Base-by-base conservation (phyloP, 1,140 invertebrate genomes). In the Bathynomus jamesi region DNA sequence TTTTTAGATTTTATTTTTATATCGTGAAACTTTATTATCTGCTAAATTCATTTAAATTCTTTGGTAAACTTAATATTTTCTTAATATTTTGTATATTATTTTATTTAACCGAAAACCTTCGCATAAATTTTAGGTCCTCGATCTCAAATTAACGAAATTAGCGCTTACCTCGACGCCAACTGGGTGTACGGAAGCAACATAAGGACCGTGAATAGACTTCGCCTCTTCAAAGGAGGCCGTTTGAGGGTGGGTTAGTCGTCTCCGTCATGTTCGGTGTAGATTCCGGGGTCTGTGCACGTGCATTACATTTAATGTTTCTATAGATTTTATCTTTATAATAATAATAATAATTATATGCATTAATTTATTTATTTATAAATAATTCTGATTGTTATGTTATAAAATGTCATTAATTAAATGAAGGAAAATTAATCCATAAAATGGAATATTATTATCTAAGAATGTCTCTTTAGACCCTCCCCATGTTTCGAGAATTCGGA, bases 401-500 rank as follows among this genome's bases (percentile, higher is more conserved):
- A n/a, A n/a, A n/a, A n/a, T n/a, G n/a, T n/a, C n/a, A n/a, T n/a
- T n/a, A n/a, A n/a, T n/a, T n/a, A n/a, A n/a, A n/a, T n/a, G n/a
- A n/a, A n/a, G n/a, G n/a, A n/a, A n/a, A n/a, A n/a, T n/a, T n/a
- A n/a, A n/a, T n/a, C n/a, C n/a, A n/a, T n/a, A n/a, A n/a, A n/a
- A n/a, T n/a, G n/a, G n/a, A n/a, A n/a, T n/a, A n/a, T n/a, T n/a
- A n/a, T n/a, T n/a, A n/a, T n/a, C n/a, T 64, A 13, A 64, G 13
- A 17, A 27, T 64, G 17, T 5, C 25, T 72, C 62, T 0, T 67
- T 78, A 81, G 76, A 81, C 81, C 11, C 75, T 83, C 8, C 91
- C 92, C 29, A 90, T 92, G 0, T 95, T 96, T 81, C 82, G 88
- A 69, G 89, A 94, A 75, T 93, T 92, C 78, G 93, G 93, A 0